These are phyloP conservation scores for Corythucha ciliata DNA, from an alignment of 2,888 invertebrate genomes.

Conservation along the genomic window DNA sequence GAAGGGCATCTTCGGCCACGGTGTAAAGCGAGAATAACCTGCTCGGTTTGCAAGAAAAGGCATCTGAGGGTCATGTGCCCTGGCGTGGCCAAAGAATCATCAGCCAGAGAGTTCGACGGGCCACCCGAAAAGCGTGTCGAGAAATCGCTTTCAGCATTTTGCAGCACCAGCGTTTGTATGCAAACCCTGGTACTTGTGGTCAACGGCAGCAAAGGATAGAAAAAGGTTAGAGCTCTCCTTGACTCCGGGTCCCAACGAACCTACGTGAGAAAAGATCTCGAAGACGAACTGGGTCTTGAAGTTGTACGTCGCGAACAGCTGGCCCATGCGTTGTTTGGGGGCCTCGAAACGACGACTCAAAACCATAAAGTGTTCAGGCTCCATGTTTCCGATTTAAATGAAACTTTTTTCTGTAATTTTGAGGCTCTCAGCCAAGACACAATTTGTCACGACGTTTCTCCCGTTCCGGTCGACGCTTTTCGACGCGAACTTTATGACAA, in stretches of 20 bases:
- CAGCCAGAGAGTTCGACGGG: too few relatives aligned
- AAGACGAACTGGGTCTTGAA: not conserved
- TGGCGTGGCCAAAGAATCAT: too few relatives aligned
- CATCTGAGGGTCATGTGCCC: conserved; percentile 8
- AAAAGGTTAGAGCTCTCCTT: not conserved
- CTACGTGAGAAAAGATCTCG: not conserved
- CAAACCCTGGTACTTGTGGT: conserved; percentile 8
- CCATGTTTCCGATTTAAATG: not conserved
- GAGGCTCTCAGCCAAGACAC: not conserved
- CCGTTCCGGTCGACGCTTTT: not conserved
- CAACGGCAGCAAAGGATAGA: not conserved
- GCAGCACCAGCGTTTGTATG: not conserved
- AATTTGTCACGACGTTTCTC: conserved; percentile 2
- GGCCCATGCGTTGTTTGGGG: conserved; percentile 16
- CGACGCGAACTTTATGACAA: not conserved
- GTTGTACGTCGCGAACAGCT: not conserved
- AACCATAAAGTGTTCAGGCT: conserved; percentile 3
- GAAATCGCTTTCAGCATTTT: not conserved
- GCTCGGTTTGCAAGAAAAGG: not conserved
- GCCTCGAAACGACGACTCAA: not conserved
- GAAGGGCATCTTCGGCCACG: too few relatives aligned
- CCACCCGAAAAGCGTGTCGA: too few relatives aligned
- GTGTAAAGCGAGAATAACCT: too few relatives aligned
- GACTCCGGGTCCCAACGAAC: conserved; percentile 12
- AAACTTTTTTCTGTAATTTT: not conserved